Evolutionary conservation across 1,140 invertebrate genomes (phyloP), one percentile per base, ranked within the genome.

Genomic region (Paracyclopina nana): DNA sequence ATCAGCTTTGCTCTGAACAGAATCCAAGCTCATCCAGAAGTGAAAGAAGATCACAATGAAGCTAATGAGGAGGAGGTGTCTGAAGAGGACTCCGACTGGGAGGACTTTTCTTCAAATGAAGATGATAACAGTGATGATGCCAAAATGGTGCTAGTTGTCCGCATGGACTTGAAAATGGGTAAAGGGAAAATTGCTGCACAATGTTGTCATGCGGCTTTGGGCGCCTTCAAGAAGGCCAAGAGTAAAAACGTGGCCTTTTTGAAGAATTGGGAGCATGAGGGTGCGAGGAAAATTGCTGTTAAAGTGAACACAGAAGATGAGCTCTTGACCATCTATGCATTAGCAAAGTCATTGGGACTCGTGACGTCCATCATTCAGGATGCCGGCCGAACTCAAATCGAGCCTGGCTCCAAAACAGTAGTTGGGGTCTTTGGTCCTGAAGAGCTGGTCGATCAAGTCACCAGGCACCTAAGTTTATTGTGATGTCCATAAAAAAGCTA

Each of bases 121-220:
- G 34, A 38, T 3, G 8, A 38, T n/a, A 20, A 38, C 3, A 9
- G 14, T 9, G 29, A 31, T 9, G 29, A 31, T 9, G 29, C 14
- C n/a, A 72, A 66, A 58, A 50, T 73, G 58, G 66, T 72, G 2
- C 55, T 73, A 30, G 65, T 72, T 18, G 67, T 70, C 8, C 59
- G 69, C 27, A 68, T 57, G 56, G 71, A 73, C 58, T 57, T 73
- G 4, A 71, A 71, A 52, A 73, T 73, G 72, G 67, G 68, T 2
- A 72, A 70, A 61, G 72, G 71, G 24, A 61, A 61, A 53, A 29
- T 26, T 27, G 50, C 42, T 18, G 34, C 50, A 12, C 49, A 72
- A 68, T 72, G 70, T 63, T 63, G 61, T 25, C 71, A 73, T 63
- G 71, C 71, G 27, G 65, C 71, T 24, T 57, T 56, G 54, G 57